A percentile compares a stretch with the other conserved stretches of the same genome.
phyloP scores from a whole-genome alignment of 2,888 invertebrate genomes.

The Bombylius major region DNA sequence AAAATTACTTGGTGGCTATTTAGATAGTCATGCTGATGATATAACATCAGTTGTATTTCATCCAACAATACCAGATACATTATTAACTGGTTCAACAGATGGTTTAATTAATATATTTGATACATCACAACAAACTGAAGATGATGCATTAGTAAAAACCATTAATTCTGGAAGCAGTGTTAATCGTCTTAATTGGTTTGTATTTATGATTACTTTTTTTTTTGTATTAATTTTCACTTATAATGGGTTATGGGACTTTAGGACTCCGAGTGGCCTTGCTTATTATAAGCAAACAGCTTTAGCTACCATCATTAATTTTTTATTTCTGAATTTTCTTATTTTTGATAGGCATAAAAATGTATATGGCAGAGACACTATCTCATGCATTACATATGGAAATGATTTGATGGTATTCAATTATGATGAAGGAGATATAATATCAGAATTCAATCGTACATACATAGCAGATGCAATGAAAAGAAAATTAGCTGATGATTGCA shows the following conservation, averaged over 20 bases:
- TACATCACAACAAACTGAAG: slow-evolving; percentile 56
- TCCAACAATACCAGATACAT: slow-evolving; percentile 46
- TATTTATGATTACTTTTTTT: slow-evolving; percentile 11
- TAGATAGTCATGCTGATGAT: slow-evolving; percentile 73
- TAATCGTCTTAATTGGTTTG: slow-evolving; percentile 46
- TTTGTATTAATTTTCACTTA: background rate
- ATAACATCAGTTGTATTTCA: slow-evolving; percentile 66
- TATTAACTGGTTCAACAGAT: slow-evolving; percentile 69
- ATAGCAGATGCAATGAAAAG: slow-evolving; percentile 47
- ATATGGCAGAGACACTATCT: slow-evolving; percentile 39
- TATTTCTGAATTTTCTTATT: background rate
- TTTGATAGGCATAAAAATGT: slow-evolving; percentile 26
- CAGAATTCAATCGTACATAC: slow-evolving; percentile 44
- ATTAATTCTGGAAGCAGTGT: slow-evolving; percentile 70
- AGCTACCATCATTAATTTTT: too few species aligned
- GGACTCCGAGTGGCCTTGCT: background rate
- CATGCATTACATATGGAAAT: slow-evolving; percentile 58
- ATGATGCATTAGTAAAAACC: slow-evolving; percentile 64
- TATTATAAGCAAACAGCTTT: too few species aligned
- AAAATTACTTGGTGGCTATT: slow-evolving; percentile 61
- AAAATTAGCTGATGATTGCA: slow-evolving; percentile 47
- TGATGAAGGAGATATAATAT: slow-evolving; percentile 46
- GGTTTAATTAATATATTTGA: slow-evolving; percentile 78
- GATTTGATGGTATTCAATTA: slow-evolving; percentile 58
- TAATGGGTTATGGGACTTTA: background rate